Percentiles rank a stretch among this genome's conserved stretches.
Evolutionary conservation across 2,888 invertebrate species (phyloP).

Genomic region (Balanococcus diminutus): DNA sequence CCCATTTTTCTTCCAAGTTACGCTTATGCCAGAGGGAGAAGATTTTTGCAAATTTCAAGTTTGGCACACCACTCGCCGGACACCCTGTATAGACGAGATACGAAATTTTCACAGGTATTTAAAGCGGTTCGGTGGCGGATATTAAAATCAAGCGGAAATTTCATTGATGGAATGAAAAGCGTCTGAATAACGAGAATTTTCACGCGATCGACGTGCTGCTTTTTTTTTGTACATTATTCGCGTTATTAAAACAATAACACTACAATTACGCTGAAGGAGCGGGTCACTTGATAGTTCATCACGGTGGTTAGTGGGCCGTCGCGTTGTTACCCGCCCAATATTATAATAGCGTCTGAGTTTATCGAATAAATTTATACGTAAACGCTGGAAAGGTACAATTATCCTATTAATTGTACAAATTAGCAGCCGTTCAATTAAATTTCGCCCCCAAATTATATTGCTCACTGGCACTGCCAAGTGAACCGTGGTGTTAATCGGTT

Average conservation of each 20-base stretch:
- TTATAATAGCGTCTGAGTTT: background rate
- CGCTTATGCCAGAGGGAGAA: no score
- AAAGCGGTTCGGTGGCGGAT: background rate
- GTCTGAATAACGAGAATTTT: background rate
- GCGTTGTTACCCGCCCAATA: background rate
- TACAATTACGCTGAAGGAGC: constrained; percentile 15
- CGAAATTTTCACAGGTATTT: no score
- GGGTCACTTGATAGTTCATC: constrained; percentile 18
- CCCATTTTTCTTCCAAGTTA: no score
- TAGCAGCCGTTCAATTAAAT: constrained; percentile 19
- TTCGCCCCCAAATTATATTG: constrained; percentile 20
- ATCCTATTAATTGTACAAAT: constrained; percentile 23
- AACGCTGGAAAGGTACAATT: constrained; percentile 31
- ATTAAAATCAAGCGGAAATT: background rate
- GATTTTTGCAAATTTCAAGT: background rate
- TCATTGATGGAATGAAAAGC: background rate
- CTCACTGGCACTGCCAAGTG: background rate
- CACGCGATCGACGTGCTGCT: background rate
- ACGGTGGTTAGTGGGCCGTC: background rate
- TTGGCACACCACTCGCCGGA: background rate
- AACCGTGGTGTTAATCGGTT: constrained; percentile 22
- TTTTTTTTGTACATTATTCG: background rate
- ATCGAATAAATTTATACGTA: constrained; percentile 15
- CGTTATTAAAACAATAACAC: background rate
- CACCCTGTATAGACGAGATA: no score